Conservation (phyloP, 2,113 vertebrate genomes). For the Cyanoderma ruficeps region DNA sequence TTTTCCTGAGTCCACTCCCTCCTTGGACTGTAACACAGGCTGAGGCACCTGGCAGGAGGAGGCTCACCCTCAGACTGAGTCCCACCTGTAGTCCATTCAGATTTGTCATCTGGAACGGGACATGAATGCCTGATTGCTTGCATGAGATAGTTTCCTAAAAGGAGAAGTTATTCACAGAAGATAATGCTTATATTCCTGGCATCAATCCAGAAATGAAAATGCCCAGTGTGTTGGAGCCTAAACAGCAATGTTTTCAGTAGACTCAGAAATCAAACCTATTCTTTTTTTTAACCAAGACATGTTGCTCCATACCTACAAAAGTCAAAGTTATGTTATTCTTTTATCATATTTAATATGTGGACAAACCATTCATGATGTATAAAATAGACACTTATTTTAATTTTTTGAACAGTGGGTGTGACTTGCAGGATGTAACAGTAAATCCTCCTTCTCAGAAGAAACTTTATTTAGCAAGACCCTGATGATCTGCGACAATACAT, state of each 20-base stretch:
- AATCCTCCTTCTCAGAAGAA: background rate
- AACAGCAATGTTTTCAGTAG: background rate
- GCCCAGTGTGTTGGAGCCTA: background rate
- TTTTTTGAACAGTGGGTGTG: background rate
- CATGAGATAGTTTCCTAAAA: background rate
- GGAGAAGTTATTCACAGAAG: background rate
- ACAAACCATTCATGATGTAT: background rate
- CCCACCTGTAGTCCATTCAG: background rate
- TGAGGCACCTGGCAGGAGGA: background rate
- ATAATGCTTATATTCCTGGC: background rate
- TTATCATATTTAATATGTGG: background rate
- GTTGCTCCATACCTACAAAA: background rate
- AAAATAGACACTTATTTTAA: background rate
- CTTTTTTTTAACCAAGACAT: background rate
- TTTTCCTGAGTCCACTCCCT: background rate
- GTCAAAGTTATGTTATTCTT: background rate
- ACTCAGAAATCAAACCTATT: background rate
- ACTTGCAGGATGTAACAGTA: background rate
- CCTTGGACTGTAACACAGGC: fast-evolving
- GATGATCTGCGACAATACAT: background rate
- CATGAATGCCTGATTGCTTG: background rate
- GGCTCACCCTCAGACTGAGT: background rate
- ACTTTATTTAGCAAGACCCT: background rate
- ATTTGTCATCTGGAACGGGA: background rate
- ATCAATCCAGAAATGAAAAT: background rate